Base-by-base conservation (phyloP, 2,113 vertebrate species). In the Sarotherodon lohbergeri region DNA sequence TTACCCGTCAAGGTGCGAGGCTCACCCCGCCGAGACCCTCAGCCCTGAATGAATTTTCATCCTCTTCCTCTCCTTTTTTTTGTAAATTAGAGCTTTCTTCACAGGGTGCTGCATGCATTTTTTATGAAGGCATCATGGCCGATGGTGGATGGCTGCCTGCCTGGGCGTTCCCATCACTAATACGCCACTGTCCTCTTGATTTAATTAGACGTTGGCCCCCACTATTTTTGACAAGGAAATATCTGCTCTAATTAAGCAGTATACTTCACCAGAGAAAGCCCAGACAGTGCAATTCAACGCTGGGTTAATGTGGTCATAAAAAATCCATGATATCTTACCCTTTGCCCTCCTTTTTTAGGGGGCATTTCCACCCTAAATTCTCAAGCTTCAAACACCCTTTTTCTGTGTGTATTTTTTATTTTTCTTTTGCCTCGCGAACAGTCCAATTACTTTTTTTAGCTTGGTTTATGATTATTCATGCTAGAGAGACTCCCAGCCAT, bases 191-290 rank as follows among this genome's bases (percentile, higher is more conserved):
- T 95, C 94, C 93, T 89, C 92, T 91, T 95, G 93, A 96, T 95
- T 96, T 94, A 96, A 95, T 95, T 95, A 95, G 94, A 93, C 82
- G 76, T 81, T 82, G 89, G 92, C 91, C 91, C 92, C 94, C 91
- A 79, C 90, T 82, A 91, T 91, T 88, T 93, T 94, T 78, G 95
- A 95, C 92, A 90, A 93, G 94, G 93, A 96, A 95, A 95, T 95
- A 95, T 96, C 94, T 95, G 91, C 92, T 91, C 88, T 95, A 96
- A 94, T 96, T 94, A 95, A 89, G 90, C 90, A 56, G 89, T 90
- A 91, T 94, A 92, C 94, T 95, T 94, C 94, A 94, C 90, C 91
- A 88, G 89, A 94, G 90, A 41, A 87, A 17, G 89, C 92, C 66
- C 85, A 91, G 92, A 91, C 91, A 88, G 87, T 46, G 63, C 88